Conservation (phyloP, 2,113 vertebrate genomes). For the Cariama cristata region DNA sequence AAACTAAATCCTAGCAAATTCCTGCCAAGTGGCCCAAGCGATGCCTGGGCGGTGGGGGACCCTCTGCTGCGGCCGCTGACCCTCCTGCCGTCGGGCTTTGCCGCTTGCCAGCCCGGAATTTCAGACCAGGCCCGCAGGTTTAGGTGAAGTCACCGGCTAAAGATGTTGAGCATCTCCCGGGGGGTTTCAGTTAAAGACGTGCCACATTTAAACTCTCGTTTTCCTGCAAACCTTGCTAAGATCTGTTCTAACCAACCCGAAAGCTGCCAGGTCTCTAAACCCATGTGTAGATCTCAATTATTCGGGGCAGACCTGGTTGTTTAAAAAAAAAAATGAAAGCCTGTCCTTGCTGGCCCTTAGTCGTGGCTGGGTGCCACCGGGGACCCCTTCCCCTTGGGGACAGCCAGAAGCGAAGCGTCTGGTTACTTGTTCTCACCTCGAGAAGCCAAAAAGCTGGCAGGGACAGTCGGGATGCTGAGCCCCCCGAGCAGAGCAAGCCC, state of each 20-base stretch:
- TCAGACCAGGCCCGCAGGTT: accelerated
- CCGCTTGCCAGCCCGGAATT: accelerated
- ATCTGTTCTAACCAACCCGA: neutral
- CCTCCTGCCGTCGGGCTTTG: neutral
- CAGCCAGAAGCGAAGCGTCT: accelerated
- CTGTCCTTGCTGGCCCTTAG: neutral
- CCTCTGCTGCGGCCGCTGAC: accelerated
- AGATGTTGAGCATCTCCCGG: neutral
- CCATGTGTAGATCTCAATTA: accelerated
- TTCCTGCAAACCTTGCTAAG: neutral
- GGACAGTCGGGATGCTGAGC: accelerated
- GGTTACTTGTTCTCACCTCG: neutral
- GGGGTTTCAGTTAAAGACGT: neutral
- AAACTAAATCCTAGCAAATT: neutral
- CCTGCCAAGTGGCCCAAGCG: neutral
- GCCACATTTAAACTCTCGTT: neutral
- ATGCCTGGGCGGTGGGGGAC: accelerated
- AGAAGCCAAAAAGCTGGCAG: neutral
- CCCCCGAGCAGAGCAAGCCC: neutral
- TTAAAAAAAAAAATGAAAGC: neutral
- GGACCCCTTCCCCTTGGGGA: neutral
- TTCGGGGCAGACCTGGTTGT: neutral
- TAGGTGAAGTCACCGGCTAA: accelerated
- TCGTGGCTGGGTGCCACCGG: accelerated
- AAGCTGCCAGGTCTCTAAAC: accelerated